Percentiles rank a stretch among this genome's conserved stretches.
Conservation (phyloP, 2,888 invertebrate species). For the Phaonia tiefii region DNA sequence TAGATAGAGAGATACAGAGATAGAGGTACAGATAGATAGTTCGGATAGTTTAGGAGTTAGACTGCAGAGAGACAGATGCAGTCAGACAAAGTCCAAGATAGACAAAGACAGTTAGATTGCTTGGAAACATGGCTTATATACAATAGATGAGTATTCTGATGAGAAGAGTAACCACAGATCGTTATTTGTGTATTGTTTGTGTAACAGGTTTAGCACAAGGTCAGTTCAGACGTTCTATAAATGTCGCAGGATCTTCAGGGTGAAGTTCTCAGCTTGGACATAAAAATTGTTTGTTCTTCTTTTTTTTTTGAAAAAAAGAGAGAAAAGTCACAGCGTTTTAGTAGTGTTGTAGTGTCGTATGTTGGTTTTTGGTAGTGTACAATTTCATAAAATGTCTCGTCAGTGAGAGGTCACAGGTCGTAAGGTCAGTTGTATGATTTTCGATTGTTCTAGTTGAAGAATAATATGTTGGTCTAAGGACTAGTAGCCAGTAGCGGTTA, state of each 20-base stretch:
- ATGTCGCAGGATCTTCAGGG: constrained; percentile 44
- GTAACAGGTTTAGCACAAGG: constrained; percentile 54
- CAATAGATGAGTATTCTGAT: constrained; percentile 67
- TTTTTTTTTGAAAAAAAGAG: no score
- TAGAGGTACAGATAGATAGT: constrained; percentile 31
- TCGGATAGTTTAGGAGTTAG: constrained; percentile 40
- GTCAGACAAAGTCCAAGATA: background rate
- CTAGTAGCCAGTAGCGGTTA: constrained; percentile 78
- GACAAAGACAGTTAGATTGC: constrained; percentile 25
- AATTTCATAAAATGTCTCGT: constrained; percentile 53
- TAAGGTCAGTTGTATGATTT: constrained; percentile 46
- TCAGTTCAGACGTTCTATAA: constrained; percentile 33
- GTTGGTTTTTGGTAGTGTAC: constrained; percentile 40
- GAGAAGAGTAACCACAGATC: constrained; percentile 65
- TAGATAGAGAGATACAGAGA: constrained; percentile 35
- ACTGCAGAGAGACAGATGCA: constrained; percentile 38
- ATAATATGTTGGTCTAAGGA: constrained; percentile 70
- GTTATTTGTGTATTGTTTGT: constrained; percentile 55
- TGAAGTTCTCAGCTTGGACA: constrained; percentile 9
- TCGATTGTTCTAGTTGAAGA: constrained; percentile 31
- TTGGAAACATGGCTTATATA: constrained; percentile 66
- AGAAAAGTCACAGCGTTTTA: constrained; percentile 32
- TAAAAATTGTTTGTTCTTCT: constrained; percentile 5
- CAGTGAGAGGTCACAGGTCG: constrained; percentile 50
- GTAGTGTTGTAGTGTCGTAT: constrained; percentile 55